A percentile compares a stretch with the other conserved stretches of the same genome.
These are phyloP conservation scores for Drosophila ercepeae DNA, from an alignment of 1,140 invertebrate species.

Conservation along the genomic window DNA sequence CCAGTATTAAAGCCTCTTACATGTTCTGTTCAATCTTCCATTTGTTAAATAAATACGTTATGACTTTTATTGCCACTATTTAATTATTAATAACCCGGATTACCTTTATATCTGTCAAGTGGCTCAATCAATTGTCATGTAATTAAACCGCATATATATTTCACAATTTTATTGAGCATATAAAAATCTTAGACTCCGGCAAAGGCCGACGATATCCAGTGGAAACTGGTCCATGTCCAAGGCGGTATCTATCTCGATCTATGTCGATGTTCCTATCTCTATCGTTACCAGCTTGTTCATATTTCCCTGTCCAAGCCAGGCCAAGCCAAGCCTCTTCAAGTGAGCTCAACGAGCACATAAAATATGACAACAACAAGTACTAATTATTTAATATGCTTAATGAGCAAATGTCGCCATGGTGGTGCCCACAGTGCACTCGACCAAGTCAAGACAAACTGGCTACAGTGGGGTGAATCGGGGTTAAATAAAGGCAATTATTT, in stretches of 20 bases:
- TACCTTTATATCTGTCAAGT: conserved; percentile 31
- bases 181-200: conserved; percentile 27
- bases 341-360: conserved; percentile 65
- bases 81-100: conserved; percentile 25
- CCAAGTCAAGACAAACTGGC: conserved; percentile 9
- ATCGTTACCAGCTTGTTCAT: conserved; percentile 23
- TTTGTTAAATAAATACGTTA: neutral
- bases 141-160: conserved; percentile 58
- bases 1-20: neutral
- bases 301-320: conserved; percentile 37
- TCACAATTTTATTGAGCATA: conserved; percentile 31
- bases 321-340: conserved; percentile 57
- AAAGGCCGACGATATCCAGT: conserved; percentile 43
- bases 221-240: conserved; percentile 56
- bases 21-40: neutral
- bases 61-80: conserved; percentile 3
- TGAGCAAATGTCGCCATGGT: conserved; percentile 72
- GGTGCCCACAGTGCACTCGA: conserved; percentile 52
- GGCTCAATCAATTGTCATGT: conserved; percentile 47
- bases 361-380: conserved; percentile 77
- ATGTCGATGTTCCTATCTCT: conserved; percentile 26
- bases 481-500: no score
- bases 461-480: conserved; percentile 36
- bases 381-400: conserved; percentile 79
- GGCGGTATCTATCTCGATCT: conserved; percentile 27